phyloP scores from a whole-genome alignment of 2,797 vertebrate species.

The Rhinogobio ventralis region DNA sequence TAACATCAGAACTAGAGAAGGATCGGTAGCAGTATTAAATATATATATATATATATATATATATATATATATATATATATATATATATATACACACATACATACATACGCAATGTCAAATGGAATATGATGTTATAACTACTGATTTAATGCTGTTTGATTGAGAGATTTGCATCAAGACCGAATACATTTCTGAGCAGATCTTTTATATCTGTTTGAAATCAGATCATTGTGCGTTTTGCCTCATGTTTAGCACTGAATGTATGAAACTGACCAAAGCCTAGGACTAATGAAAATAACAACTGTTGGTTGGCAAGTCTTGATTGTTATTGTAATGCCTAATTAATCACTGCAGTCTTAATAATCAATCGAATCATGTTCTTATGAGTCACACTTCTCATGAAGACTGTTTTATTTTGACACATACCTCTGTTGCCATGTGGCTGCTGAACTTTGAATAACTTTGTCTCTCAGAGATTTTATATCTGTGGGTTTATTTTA shows the following conservation, averaged over 20 bases:
- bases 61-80: conserved; percentile 8
- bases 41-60: conserved; percentile 1
- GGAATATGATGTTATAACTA: conserved; percentile 37
- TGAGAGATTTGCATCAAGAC: neutral
- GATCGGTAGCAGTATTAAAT: conserved; percentile 8
- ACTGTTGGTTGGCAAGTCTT: conserved; percentile 10
- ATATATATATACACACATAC: neutral
- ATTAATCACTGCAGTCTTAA: conserved; percentile 39
- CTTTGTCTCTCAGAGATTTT: conserved; percentile 27
- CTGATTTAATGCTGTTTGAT: conserved; percentile 41
- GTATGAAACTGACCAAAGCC: conserved; percentile 49
- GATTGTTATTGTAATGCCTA: conserved; percentile 25
- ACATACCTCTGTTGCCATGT: conserved; percentile 37
- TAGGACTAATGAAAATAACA: conserved; percentile 2
- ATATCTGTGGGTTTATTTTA: conserved; percentile 29
- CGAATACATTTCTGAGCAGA: conserved; percentile 10
- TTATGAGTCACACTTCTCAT: neutral
- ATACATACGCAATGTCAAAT: neutral
- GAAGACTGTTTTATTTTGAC: neutral
- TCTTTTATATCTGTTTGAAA: neutral
- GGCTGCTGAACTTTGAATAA: conserved; percentile 40
- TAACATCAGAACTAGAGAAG: conserved; percentile 24
- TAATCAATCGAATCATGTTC: conserved; percentile 10
- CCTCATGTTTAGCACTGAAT: conserved; percentile 49
- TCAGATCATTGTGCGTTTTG: conserved; percentile 3